Evolutionary conservation across 2,888 invertebrate species (phyloP), one percentile per base, ranked within the genome.

Genomic region (Mesochorus sp.): DNA sequence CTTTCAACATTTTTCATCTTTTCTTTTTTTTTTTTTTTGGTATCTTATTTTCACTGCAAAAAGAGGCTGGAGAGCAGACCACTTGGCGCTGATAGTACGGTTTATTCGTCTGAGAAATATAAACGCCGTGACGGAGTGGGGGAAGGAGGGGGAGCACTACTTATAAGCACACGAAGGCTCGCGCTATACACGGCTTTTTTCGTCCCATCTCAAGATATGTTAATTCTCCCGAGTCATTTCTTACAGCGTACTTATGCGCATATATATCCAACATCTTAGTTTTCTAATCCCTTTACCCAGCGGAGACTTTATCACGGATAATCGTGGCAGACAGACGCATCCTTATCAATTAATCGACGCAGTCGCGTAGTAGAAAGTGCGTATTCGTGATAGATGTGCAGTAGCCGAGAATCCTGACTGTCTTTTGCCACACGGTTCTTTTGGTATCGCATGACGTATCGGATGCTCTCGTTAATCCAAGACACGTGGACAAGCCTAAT

Each of bases 391-490:
- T 31, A 42, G 55, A 73, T 66, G 44, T 74, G 55, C 70, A 42
- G 59, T 71, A 39, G 70, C 39, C n/a, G 14, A 64, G 42, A 55
- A 19, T 26, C 49, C 59, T 34, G 66, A 55, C 71, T 79, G 62
- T 79, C 79, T 55, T 19, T 42, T 39, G 17, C 57, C 70, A n/a
- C n/a, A 78, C 72, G 74, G 79, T 73, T 74, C 78, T 57, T 55
- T 61, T 67, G 76, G 80, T 83, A 83, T 84, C 81, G 79, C 76
- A 80, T 81, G 82, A 80, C 83, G 80, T 82, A 84, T 83, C 82
- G 80, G 73, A 64, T 80, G 79, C 75, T 72, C 78, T 71, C 72
- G 80, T 81, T 78, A 78, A 81, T 81, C 74, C 73, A 73, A 42
- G 17, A 44, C 64, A n/a, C 49, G 10, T 10, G 47, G 37, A 51